Evolutionary conservation across 2,113 vertebrate species (phyloP).

Genomic region (Cheilinus undulatus): DNA sequence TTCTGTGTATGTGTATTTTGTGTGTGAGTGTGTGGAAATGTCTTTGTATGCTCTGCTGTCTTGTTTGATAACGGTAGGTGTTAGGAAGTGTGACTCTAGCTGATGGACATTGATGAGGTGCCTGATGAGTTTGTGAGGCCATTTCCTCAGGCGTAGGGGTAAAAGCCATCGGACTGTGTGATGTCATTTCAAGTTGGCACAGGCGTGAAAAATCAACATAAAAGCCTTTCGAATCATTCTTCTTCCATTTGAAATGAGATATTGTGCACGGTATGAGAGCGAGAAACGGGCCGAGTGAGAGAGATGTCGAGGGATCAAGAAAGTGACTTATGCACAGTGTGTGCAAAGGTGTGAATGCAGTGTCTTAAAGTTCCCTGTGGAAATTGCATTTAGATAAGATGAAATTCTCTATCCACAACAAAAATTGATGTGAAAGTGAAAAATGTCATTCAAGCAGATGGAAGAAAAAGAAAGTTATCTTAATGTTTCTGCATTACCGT

Average conservation of each 20-base stretch:
- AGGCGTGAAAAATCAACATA: slow-evolving; percentile 65
- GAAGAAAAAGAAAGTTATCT: slow-evolving; percentile 1
- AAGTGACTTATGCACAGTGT: slow-evolving; percentile 18
- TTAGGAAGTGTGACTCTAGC: slow-evolving; percentile 48
- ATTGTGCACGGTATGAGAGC: slow-evolving; percentile 50
- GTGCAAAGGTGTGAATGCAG: slow-evolving; percentile 13
- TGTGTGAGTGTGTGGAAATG: background rate
- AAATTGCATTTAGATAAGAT: slow-evolving; percentile 55
- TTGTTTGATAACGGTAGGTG: slow-evolving; percentile 23
- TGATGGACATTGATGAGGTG: slow-evolving; percentile 60
- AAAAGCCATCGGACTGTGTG: slow-evolving; percentile 38
- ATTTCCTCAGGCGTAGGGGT: slow-evolving; percentile 36
- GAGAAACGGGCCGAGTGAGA: slow-evolving; percentile 1
- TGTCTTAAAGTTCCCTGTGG: slow-evolving; percentile 43
- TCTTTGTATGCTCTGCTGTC: background rate
- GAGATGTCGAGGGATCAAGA: background rate
- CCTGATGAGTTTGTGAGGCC: slow-evolving; percentile 56
- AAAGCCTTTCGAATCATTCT: slow-evolving; percentile 62
- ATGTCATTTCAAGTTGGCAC: slow-evolving; percentile 63
- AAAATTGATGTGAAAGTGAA: slow-evolving; percentile 13
- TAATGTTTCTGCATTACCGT: background rate
- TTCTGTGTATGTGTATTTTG: background rate
- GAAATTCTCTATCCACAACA: slow-evolving; percentile 27
- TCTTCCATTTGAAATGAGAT: slow-evolving; percentile 66
- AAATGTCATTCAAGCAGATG: slow-evolving; percentile 1